Conservation (phyloP, 2,797 vertebrate species). For the Sebastes ruberrimus region DNA sequence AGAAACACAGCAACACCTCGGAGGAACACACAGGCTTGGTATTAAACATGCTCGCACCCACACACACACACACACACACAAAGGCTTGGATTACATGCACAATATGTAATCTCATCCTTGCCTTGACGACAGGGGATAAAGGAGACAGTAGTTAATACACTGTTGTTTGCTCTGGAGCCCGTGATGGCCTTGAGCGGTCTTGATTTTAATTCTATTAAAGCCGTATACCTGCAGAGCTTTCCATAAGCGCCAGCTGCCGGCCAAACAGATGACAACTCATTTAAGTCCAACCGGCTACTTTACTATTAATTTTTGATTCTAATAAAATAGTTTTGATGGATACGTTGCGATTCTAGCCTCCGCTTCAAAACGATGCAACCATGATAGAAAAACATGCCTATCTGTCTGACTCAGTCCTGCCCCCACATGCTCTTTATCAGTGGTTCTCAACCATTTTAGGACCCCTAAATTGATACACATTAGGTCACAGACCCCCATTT, state of each 20-base stretch:
- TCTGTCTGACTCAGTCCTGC: not conserved
- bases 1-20: constrained; percentile 97
- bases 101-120: not conserved
- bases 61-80: constrained; percentile 4
- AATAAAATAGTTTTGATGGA: not conserved
- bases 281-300: not conserved
- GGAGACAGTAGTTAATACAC: not conserved
- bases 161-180: not conserved
- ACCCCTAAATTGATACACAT: too few relatives aligned
- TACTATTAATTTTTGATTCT: not conserved
- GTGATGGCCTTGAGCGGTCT: not conserved
- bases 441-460: not conserved
- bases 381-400: not conserved
- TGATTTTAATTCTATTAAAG: constrained; percentile 17
- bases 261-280: not conserved
- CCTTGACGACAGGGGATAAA: not conserved
- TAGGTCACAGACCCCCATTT: too few relatives aligned
- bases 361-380: not conserved
- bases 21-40: not conserved
- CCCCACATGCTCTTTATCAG: not conserved
- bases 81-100: not conserved
- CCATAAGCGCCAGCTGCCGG: not conserved
- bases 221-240: not conserved
- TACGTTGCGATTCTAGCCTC: not conserved
- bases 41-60: constrained; percentile 1